Conservation (phyloP, 2,797 vertebrate species). For the Myotis findleyi region DNA sequence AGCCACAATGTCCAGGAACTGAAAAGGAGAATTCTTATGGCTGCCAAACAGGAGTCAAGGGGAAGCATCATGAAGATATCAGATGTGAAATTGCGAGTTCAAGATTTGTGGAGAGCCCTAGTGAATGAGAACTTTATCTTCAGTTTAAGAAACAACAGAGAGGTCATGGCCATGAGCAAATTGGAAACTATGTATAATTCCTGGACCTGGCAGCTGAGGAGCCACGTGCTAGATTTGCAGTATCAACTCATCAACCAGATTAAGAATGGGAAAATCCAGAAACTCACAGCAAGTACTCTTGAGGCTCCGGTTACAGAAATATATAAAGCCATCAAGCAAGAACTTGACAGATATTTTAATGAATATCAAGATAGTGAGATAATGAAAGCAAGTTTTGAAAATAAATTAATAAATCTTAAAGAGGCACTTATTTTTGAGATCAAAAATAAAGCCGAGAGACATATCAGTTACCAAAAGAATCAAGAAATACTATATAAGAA, state of each 20-base stretch:
- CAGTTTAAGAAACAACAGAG: slow-evolving; percentile 87
- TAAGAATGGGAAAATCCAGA: slow-evolving; percentile 69
- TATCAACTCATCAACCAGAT: slow-evolving; percentile 80
- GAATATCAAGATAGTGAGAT: slow-evolving; percentile 82
- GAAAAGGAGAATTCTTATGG: slow-evolving; percentile 82
- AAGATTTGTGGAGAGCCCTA: slow-evolving; percentile 87
- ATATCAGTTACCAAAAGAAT: slow-evolving; percentile 55
- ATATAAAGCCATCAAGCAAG: slow-evolving; percentile 59
- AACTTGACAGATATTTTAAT: slow-evolving; percentile 80
- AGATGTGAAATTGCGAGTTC: slow-evolving; percentile 82
- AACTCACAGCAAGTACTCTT: background rate
- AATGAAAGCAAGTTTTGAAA: slow-evolving; percentile 68
- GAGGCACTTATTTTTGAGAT: slow-evolving; percentile 73
- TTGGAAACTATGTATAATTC: slow-evolving; percentile 84
- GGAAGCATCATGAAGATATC: slow-evolving; percentile 76
- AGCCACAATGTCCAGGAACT: slow-evolving; percentile 87
- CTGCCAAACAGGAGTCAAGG: slow-evolving; percentile 66
- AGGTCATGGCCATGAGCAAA: slow-evolving; percentile 84
- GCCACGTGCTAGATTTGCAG: slow-evolving; percentile 79
- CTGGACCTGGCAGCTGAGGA: slow-evolving; percentile 86
- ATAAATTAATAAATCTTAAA: slow-evolving; percentile 72
- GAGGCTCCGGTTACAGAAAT: slow-evolving; percentile 49
- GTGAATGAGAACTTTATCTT: slow-evolving; percentile 89
- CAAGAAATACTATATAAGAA: slow-evolving; percentile 69
- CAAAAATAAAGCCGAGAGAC: slow-evolving; percentile 54